Evolutionary conservation across 2,113 vertebrate species (phyloP).

Genomic region (Chrysochloris asiatica): DNA sequence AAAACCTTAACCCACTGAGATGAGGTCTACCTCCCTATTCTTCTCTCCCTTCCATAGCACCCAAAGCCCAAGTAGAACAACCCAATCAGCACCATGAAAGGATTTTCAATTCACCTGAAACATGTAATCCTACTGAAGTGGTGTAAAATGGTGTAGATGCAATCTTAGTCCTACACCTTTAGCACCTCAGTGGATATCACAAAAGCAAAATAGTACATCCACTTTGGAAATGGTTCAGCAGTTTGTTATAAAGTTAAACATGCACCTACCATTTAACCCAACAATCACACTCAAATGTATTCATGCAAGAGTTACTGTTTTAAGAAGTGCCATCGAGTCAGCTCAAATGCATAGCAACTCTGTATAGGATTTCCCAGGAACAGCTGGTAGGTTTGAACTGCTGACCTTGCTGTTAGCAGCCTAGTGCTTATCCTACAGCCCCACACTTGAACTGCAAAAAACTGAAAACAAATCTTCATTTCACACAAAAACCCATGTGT

Average conservation of each 20-base stretch:
- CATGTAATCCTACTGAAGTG: conserved; percentile 23
- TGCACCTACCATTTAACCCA: neutral
- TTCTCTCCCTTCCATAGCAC: neutral
- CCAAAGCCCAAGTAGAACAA: neutral
- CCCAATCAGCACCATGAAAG: neutral
- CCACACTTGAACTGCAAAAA: no score
- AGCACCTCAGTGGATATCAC: neutral
- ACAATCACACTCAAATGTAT: neutral
- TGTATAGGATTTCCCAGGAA: no score
- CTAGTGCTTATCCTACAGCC: no score
- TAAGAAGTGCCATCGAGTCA: no score
- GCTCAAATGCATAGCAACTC: no score
- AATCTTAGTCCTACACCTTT: conserved; percentile 30
- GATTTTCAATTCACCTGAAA: neutral
- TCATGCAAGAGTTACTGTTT: neutral
- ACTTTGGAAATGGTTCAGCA: neutral
- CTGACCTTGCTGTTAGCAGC: no score
- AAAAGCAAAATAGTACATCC: conserved; percentile 36
- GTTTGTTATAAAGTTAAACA: conserved; percentile 50
- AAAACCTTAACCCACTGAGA: conserved; percentile 5
- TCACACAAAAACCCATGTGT: neutral
- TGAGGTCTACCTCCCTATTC: neutral
- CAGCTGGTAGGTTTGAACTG: no score
- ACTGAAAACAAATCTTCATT: neutral
- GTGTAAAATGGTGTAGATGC: neutral